Conservation (phyloP, 2,888 invertebrate genomes). For the Noctua janthe region DNA sequence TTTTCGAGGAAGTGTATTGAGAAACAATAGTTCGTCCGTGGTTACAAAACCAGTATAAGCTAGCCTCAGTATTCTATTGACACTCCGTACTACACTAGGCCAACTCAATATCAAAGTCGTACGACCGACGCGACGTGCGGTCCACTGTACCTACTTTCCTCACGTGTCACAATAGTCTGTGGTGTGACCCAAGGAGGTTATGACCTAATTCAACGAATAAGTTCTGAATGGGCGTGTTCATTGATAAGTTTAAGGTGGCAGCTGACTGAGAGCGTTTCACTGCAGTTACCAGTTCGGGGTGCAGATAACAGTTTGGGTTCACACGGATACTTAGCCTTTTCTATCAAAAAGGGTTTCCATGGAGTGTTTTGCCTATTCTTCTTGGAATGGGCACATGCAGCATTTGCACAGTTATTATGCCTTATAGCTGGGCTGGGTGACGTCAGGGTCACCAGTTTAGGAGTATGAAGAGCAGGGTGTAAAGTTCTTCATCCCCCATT, state of each 20-base stretch:
- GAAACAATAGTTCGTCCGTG: too few species aligned
- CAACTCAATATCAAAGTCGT: too few species aligned
- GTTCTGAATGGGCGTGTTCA: constrained; percentile 32
- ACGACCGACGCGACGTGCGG: not conserved
- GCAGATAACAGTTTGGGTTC: not conserved
- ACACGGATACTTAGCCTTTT: not conserved
- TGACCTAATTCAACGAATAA: constrained; percentile 17
- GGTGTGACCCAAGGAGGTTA: constrained; percentile 5
- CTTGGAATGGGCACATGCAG: not conserved
- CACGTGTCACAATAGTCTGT: not conserved
- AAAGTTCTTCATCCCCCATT: too few species aligned
- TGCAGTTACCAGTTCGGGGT: not conserved
- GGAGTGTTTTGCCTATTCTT: not conserved
- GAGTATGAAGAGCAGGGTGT: too few species aligned
- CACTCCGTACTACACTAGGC: too few species aligned
- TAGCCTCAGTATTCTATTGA: too few species aligned
- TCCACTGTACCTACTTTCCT: not conserved
- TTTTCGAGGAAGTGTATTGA: too few species aligned
- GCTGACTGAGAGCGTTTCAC: constrained; percentile 12
- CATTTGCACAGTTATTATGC: not conserved
- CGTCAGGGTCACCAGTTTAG: too few species aligned
- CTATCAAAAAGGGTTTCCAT: too few species aligned
- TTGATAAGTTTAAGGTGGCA: constrained; percentile 44
- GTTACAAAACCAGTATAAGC: too few species aligned
- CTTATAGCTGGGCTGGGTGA: not conserved